phyloP scores from a whole-genome alignment of 2,113 vertebrate genomes.

The Salvelinus fontinalis region DNA sequence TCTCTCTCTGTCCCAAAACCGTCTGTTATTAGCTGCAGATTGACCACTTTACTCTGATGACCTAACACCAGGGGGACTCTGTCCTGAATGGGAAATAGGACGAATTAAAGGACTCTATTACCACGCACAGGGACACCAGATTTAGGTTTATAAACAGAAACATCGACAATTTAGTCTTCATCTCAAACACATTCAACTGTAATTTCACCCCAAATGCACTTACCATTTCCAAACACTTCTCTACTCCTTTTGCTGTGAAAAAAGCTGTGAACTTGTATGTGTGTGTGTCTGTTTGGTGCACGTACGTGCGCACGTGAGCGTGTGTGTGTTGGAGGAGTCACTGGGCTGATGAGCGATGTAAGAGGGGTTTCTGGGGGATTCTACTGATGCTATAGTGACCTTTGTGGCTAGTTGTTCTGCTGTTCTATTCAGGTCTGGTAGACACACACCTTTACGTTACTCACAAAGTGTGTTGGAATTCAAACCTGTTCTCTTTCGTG shows the following conservation, averaged over 20 bases:
- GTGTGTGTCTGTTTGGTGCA: not conserved
- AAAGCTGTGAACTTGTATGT: not conserved
- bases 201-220: no score
- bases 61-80: slow-evolving; percentile 31
- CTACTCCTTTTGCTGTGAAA: not conserved
- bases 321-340: slow-evolving; percentile 44
- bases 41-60: slow-evolving; percentile 61
- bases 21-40: slow-evolving; percentile 41
- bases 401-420: slow-evolving; percentile 43
- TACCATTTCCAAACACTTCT: not conserved
- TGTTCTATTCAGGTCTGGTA: slow-evolving; percentile 37
- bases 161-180: no score
- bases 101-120: no score
- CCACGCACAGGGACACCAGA: no score
- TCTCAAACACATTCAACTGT: slow-evolving; percentile 3
- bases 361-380: slow-evolving; percentile 13
- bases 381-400: slow-evolving; percentile 60
- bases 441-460: not conserved
- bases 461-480: slow-evolving; percentile 21
- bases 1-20: not conserved
- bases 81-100: no score
- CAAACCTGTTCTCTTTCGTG: slow-evolving; percentile 25
- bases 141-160: no score
- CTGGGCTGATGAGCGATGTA: slow-evolving; percentile 41
- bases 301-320: not conserved